Evolutionary conservation across 2,888 invertebrate species (phyloP), one percentile per base, ranked within the genome.

Genomic region (Agriopis marginaria): DNA sequence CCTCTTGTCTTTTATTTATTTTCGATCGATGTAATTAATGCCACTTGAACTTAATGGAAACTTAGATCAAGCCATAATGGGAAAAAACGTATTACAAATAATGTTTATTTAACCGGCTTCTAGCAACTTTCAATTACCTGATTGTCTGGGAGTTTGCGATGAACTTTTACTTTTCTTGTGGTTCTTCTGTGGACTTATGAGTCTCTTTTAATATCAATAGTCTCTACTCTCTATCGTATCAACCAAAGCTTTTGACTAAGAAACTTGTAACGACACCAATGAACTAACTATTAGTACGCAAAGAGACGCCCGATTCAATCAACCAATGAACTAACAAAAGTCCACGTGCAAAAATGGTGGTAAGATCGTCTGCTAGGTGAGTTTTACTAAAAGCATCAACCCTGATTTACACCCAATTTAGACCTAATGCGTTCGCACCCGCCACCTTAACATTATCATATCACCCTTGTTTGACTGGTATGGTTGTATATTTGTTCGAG

Each of bases 1-100:
- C 12, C 11, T 2, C n/a, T n/a, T 23, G 23, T 23, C 53, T 6
- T 40, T 54, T 7, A 54, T 54, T 14, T 40, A 40, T 54, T 40
- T 54, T 54, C 40, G n/a, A 39, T 12, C 39, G 10, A 54, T 40
- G 39, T 7, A 47, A 47, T 47, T 7, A 47, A 47, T 47, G 47
- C 47, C 7, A 14, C 49, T 49, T n/a, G 7, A 7, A 14, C 23
- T 39, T 8, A 54, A 40, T 40, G 39, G 8, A 54, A 51, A 51
- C 23, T 51, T 23, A 51, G 51, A 51, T 10, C n/a, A 54, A 54
- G 40, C 54, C 54, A 40, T 54, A 54, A 54, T 40, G 54, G 40
- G 54, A n/a, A 14, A 54, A n/a, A 54, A 32, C 54, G 9, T 9
- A 40, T 54, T 54, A n/a, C 8, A 54, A 54, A 54, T 54, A 7